A percentile compares a stretch with the other conserved stretches of the same genome.
Evolutionary conservation across 2,888 invertebrate species (phyloP).

Genomic region (Drosophila demipolita): DNA sequence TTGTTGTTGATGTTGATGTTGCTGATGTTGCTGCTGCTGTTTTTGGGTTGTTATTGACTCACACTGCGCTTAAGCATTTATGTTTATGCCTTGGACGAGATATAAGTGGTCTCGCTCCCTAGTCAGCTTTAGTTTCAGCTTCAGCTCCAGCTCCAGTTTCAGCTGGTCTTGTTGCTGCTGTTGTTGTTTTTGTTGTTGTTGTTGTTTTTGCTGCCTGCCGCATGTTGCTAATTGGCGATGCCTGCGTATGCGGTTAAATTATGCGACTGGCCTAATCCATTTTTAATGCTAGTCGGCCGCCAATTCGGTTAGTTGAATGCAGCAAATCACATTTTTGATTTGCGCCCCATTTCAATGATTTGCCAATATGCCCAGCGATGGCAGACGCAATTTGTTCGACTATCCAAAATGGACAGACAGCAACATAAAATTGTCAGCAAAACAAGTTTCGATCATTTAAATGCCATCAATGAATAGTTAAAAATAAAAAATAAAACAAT

Average conservation of each 20-base stretch:
- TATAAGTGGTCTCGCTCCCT: slow-evolving; percentile 50
- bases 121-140: slow-evolving; percentile 5
- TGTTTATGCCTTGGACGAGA: slow-evolving; percentile 55
- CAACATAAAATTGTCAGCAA: slow-evolving; percentile 67
- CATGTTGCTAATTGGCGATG: slow-evolving; percentile 62
- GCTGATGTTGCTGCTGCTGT: slow-evolving; percentile 25
- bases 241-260: slow-evolving; percentile 60
- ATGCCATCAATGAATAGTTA: slow-evolving; percentile 33
- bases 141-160: slow-evolving; percentile 11
- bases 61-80: slow-evolving; percentile 51
- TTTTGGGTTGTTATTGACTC: slow-evolving; percentile 54
- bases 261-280: slow-evolving; percentile 76
- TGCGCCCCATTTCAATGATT: slow-evolving; percentile 52
- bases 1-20: slow-evolving; percentile 25
- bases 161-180: slow-evolving; percentile 9
- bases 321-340: slow-evolving; percentile 45
- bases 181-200: slow-evolving; percentile 21
- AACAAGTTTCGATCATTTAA: slow-evolving; percentile 65
- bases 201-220: slow-evolving; percentile 21
- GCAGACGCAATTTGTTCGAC: slow-evolving; percentile 57
- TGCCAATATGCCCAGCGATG: slow-evolving; percentile 60
- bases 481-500: slow-evolving; percentile 3
- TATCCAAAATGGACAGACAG: slow-evolving; percentile 27
- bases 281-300: slow-evolving; percentile 71
- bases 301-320: slow-evolving; percentile 13